These are phyloP conservation scores for Ennomos erosarius DNA, from an alignment of 2,888 invertebrate genomes.

Conservation along the genomic window DNA sequence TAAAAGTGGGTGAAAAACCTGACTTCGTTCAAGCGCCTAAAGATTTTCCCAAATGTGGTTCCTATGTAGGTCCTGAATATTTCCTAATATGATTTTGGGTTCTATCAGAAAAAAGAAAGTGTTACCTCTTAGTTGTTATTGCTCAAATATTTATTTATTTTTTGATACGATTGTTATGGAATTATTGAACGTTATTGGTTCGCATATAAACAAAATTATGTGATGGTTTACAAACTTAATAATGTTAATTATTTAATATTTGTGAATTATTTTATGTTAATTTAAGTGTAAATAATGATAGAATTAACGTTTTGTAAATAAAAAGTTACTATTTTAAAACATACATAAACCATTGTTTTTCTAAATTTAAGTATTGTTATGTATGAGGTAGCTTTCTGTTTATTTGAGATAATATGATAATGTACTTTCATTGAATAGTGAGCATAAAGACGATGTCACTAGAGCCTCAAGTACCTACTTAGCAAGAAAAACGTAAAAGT, in stretches of 20 bases:
- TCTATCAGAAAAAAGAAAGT: slow-evolving; percentile 27
- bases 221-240: neutral
- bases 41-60: slow-evolving; percentile 92
- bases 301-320: neutral
- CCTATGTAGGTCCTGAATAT: slow-evolving; percentile 90
- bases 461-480: slow-evolving; percentile 4
- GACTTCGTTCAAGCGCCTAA: slow-evolving; percentile 88
- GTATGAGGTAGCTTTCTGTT: slow-evolving; percentile 4
- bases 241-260: too few relatives aligned
- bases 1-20: slow-evolving; percentile 88
- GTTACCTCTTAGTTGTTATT: slow-evolving; percentile 43
- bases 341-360: too few relatives aligned
- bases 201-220: neutral
- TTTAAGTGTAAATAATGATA: slow-evolving; percentile 1
- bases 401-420: neutral
- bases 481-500: slow-evolving; percentile 19
- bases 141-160: slow-evolving; percentile 61
- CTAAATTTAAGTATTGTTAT: too few relatives aligned
- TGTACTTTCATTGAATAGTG: too few relatives aligned
- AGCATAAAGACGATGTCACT: neutral
- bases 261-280: too few relatives aligned
- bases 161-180: slow-evolving; percentile 50
- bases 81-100: slow-evolving; percentile 82
- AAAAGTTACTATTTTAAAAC: neutral
- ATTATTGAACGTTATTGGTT: neutral